Evolutionary conservation across 2,888 invertebrate genomes (phyloP).

Genomic region (Lissocephala sabroskyi): DNA sequence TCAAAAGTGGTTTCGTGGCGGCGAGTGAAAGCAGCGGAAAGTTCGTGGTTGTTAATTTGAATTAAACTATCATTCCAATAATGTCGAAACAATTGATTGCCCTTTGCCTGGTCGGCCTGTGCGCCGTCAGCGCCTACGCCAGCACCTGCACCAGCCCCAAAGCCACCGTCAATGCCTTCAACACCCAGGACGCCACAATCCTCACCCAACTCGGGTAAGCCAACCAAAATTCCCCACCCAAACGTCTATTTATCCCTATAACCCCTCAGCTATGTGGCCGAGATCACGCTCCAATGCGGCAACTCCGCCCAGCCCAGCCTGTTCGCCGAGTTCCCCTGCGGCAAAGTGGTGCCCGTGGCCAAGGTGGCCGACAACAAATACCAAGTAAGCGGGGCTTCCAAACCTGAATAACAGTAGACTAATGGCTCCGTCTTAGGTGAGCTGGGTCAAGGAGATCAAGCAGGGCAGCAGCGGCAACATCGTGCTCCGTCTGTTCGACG

Average conservation of each 20-base stretch:
- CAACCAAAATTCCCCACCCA: no score
- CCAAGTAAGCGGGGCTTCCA: constrained; percentile 86
- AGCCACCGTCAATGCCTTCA: constrained; percentile 86
- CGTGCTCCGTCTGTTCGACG: constrained; percentile 87
- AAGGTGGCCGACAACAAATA: constrained; percentile 84
- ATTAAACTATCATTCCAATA: constrained; percentile 19
- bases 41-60: background rate
- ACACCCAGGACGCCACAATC: constrained; percentile 93
- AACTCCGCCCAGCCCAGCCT: constrained; percentile 81
- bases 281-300: constrained; percentile 89
- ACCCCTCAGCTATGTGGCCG: no score
- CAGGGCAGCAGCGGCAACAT: constrained; percentile 87
- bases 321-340: constrained; percentile 89
- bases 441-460: constrained; percentile 92
- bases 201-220: constrained; percentile 91
- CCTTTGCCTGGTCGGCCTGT: constrained; percentile 40
- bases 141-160: constrained; percentile 77
- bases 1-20: constrained; percentile 55
- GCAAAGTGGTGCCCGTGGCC: constrained; percentile 88
- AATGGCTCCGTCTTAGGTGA: constrained; percentile 75
- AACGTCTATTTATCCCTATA: no score
- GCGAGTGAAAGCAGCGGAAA: constrained; percentile 13
- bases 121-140: constrained; percentile 39
- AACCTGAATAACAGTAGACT: background rate
- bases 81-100: constrained; percentile 56